Conservation (phyloP, 2,888 invertebrate species). For the Cheilosia soror region DNA sequence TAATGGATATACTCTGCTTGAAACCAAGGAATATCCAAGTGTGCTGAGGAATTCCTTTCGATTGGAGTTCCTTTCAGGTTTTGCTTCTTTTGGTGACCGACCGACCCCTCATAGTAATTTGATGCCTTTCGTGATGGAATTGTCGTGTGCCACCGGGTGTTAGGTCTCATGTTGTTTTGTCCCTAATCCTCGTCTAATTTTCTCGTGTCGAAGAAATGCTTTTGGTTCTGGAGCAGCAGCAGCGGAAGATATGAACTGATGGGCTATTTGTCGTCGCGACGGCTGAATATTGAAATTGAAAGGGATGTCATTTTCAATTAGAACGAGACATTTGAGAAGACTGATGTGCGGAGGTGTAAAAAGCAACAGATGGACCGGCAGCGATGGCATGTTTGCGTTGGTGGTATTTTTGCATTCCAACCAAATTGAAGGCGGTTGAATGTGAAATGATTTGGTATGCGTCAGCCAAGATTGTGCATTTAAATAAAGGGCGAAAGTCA, state of each 20-base stretch:
- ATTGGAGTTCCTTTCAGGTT: constrained; percentile 22
- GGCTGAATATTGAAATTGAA: constrained; percentile 60
- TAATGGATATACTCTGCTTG: no score
- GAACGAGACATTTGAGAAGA: constrained; percentile 21
- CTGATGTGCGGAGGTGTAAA: not conserved
- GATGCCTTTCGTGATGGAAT: constrained; percentile 66
- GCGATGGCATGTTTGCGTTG: constrained; percentile 4
- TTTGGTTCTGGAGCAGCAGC: constrained; percentile 25
- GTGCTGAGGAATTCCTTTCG: constrained; percentile 52
- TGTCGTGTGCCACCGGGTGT: constrained; percentile 75
- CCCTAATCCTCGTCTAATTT: constrained; percentile 69
- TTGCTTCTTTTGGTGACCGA: constrained; percentile 41
- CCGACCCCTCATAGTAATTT: constrained; percentile 62
- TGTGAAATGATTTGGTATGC: not conserved
- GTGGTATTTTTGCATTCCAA: constrained; percentile 27
- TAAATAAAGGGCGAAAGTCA: not conserved
- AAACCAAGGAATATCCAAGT: constrained; percentile 20
- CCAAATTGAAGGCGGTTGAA: not conserved
- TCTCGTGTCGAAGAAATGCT: constrained; percentile 49
- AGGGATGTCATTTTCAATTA: constrained; percentile 57
- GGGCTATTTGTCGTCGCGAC: constrained; percentile 72
- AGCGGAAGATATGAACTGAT: constrained; percentile 43
- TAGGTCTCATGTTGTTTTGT: constrained; percentile 71
- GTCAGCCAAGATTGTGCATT: not conserved
- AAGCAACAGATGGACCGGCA: constrained; percentile 45